Conservation (phyloP, 2,113 vertebrate species). For the Procapra przewalskii region DNA sequence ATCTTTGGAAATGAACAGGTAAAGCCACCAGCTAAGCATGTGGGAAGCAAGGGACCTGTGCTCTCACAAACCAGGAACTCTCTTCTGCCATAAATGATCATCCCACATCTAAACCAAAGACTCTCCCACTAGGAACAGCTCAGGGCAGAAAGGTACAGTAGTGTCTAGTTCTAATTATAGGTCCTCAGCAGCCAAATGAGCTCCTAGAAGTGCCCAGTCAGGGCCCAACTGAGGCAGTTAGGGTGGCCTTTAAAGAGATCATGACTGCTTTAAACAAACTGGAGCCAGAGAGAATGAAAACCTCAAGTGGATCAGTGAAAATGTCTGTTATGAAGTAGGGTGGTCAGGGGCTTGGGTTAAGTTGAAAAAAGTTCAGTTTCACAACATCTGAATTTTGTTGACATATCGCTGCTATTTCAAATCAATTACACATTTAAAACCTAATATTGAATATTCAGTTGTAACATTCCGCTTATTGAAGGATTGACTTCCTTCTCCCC, state of each 20-base stretch:
- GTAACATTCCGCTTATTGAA: neutral
- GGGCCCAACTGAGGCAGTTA: neutral
- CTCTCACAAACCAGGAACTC: neutral
- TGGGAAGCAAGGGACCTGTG: neutral
- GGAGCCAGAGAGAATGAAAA: neutral
- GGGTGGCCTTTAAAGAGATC: neutral
- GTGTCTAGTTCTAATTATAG: neutral
- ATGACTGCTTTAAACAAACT: neutral
- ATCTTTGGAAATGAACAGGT: accelerated
- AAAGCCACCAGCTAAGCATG: neutral
- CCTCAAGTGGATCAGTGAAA: neutral
- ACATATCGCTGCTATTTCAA: neutral
- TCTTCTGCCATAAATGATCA: neutral
- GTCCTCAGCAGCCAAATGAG: neutral
- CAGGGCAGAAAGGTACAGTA: neutral
- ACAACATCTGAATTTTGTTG: neutral
- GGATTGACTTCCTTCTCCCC: neutral
- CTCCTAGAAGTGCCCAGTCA: neutral
- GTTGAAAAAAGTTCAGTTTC: neutral
- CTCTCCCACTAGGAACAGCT: neutral
- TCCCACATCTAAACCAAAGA: neutral
- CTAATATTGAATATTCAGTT: neutral
- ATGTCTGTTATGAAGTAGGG: neutral
- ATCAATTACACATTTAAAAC: neutral
- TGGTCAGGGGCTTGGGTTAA: neutral